A percentile compares a stretch with the other conserved stretches of the same genome.
Evolutionary conservation across 1,140 invertebrate species (phyloP).

Genomic region (Dinoponera quadriceps): DNA sequence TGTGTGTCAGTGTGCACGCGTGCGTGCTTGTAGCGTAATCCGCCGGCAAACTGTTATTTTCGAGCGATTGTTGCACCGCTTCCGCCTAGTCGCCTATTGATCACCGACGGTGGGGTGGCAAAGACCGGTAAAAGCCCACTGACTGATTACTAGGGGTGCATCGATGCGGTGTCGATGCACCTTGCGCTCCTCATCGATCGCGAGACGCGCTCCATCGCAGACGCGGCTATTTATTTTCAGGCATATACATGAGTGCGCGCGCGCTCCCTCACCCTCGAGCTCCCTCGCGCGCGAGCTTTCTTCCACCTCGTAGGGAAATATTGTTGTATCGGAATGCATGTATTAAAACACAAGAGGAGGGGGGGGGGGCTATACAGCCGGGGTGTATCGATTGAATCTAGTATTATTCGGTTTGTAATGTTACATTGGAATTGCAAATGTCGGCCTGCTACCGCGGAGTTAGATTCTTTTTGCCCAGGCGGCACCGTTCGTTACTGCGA

Average conservation of each 20-base stretch:
- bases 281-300: neutral
- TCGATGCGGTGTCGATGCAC: slow-evolving; percentile 51
- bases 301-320: slow-evolving; percentile 27
- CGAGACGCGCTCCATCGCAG: slow-evolving; percentile 11
- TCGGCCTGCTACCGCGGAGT: neutral
- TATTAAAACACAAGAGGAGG: no score
- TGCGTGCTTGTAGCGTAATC: slow-evolving; percentile 24
- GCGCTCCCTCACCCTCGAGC: neutral
- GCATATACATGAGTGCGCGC: neutral
- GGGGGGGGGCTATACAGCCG: neutral
- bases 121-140: slow-evolving; percentile 42
- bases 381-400: slow-evolving; percentile 50
- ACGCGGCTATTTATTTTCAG: slow-evolving; percentile 45
- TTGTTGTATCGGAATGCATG: slow-evolving; percentile 37
- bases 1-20: neutral
- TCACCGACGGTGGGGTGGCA: slow-evolving; percentile 17
- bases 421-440: slow-evolving; percentile 50
- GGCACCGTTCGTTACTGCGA: slow-evolving; percentile 10
- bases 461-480: slow-evolving; percentile 23
- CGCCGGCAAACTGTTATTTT: slow-evolving; percentile 38
- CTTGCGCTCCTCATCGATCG: slow-evolving; percentile 54
- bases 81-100: slow-evolving; percentile 37
- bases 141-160: slow-evolving; percentile 53
- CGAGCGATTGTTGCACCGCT: slow-evolving; percentile 9
- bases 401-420: slow-evolving; percentile 45